Evolutionary conservation across 2,113 vertebrate genomes (phyloP).

Genomic region (Fregetta grallaria): DNA sequence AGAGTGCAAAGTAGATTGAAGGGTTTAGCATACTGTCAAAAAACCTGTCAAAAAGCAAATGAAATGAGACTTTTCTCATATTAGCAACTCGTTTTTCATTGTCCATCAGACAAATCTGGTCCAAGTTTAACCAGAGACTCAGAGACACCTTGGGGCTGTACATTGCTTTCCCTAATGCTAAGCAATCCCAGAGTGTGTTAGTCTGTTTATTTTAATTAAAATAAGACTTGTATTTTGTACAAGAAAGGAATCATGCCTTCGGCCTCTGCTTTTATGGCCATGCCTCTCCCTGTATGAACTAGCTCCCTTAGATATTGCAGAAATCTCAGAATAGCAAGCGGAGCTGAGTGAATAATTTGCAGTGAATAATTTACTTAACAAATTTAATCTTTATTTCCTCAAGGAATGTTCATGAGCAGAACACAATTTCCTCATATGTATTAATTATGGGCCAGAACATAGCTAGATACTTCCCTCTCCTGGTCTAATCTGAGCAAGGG

Average conservation of each 20-base stretch:
- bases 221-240: not conserved
- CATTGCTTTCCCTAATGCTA: not conserved
- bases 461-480: constrained; percentile 36
- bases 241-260: not conserved
- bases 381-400: constrained; percentile 54
- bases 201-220: not conserved
- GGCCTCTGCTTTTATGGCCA: not conserved
- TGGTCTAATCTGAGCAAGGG: not conserved
- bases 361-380: constrained; percentile 60
- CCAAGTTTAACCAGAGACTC: not conserved
- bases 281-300: not conserved
- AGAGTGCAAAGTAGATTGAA: not conserved
- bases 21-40: not conserved
- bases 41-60: not conserved
- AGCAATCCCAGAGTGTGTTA: not conserved
- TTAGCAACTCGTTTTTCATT: not conserved
- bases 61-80: not conserved
- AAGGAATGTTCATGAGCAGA: constrained; percentile 21
- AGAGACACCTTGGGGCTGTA: not conserved
- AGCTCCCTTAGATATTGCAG: not conserved
- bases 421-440: constrained; percentile 38
- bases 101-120: not conserved
- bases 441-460: constrained; percentile 34
- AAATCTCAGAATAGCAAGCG: constrained; percentile 35
- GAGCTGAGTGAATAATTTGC: constrained; percentile 33